phyloP scores from a whole-genome alignment of 1,140 invertebrate species.

The Magallana gigas region DNA sequence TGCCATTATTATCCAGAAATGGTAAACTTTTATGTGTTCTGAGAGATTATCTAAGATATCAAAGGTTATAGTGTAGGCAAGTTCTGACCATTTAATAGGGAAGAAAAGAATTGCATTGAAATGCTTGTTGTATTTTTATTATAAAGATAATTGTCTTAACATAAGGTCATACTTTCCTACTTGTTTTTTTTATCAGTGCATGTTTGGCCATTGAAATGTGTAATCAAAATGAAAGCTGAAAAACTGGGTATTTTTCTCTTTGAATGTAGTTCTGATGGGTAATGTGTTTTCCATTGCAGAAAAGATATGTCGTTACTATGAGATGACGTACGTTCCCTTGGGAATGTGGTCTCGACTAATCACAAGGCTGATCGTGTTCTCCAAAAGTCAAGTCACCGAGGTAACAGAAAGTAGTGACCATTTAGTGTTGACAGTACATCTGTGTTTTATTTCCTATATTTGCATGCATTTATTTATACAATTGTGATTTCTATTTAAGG shows the following conservation, averaged over 20 bases:
- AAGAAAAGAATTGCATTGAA: no score
- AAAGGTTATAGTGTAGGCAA: no score
- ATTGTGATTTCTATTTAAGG: background rate
- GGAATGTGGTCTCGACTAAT: conserved; percentile 98
- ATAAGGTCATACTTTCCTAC: no score
- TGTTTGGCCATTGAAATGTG: no score
- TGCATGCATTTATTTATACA: background rate
- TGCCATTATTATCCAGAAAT: conserved; percentile 59
- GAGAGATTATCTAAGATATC: no score
- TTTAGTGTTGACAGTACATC: background rate
- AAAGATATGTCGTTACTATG: conserved; percentile 71
- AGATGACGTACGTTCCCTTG: conserved; percentile 92
- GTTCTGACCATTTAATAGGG: no score
- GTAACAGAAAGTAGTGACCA: conserved; percentile 32
- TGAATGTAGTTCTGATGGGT: no score
- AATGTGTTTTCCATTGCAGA: conserved; percentile 55
- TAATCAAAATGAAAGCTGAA: no score
- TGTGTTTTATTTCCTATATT: background rate
- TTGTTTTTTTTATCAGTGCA: no score
- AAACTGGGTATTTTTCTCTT: no score
- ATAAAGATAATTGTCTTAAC: no score
- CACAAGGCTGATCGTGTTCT: conserved; percentile 85
- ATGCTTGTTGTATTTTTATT: no score
- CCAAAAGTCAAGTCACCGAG: conserved; percentile 64
- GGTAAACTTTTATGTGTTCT: conserved; percentile 25